Conservation (phyloP, 2,888 invertebrate species). For the Odontocerum albicorne region DNA sequence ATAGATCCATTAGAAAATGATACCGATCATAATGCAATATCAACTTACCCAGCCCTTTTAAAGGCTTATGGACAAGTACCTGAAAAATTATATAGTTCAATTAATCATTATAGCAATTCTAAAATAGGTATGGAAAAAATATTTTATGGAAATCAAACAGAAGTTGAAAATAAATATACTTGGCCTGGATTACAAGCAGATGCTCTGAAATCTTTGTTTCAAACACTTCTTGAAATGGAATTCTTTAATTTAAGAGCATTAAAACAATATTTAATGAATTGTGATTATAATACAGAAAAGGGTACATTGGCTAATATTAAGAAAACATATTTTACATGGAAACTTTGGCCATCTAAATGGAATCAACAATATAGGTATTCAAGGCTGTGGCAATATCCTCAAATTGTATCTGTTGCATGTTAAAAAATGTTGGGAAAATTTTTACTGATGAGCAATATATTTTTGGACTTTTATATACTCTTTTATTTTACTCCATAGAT, state of each 20-base stretch:
- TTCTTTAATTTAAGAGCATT: constrained; percentile 1
- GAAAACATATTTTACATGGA: constrained; percentile 1
- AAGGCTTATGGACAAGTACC: too few species aligned
- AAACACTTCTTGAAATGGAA: not conserved
- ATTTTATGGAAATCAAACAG: too few species aligned
- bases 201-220: not conserved
- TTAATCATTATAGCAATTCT: too few species aligned
- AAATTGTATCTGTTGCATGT: constrained; percentile 6
- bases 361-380: constrained; percentile 11
- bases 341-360: constrained; percentile 7
- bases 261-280: constrained; percentile 5
- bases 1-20: too few species aligned
- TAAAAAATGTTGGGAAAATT: constrained; percentile 2
- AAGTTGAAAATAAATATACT: too few species aligned
- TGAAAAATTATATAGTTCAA: too few species aligned
- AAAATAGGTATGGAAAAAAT: too few species aligned
- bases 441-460: not conserved
- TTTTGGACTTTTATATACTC: constrained; percentile 1
- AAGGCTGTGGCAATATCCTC: constrained; percentile 12
- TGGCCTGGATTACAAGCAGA: constrained; percentile 3
- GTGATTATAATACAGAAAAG: not conserved
- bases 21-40: too few species aligned
- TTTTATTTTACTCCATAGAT: too few species aligned
- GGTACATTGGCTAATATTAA: not conserved
- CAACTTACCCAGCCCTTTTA: too few species aligned